Conservation (phyloP, 2,797 vertebrate genomes). For the Ctenopoma kingsleyae region DNA sequence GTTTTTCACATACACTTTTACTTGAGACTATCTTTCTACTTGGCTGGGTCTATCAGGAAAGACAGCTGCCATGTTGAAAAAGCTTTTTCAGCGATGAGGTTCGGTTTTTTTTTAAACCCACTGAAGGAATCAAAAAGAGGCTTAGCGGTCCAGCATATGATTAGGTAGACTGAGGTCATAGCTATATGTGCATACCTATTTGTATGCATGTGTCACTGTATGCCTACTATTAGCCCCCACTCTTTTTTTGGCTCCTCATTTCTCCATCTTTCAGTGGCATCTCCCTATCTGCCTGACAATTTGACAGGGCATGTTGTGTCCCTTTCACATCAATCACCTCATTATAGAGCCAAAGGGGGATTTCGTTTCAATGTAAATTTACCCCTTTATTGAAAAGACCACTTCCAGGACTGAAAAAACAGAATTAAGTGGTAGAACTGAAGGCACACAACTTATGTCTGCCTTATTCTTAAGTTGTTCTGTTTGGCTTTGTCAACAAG, state of each 20-base stretch:
- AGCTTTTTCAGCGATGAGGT: conserved; percentile 70
- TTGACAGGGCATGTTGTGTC: conserved; percentile 67
- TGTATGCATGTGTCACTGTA: conserved; percentile 33
- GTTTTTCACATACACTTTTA: conserved; percentile 42
- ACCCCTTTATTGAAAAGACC: conserved; percentile 34
- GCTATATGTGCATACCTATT: conserved; percentile 29
- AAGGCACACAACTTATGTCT: background rate
- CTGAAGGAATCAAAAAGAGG: conserved; percentile 53
- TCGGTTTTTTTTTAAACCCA: conserved; percentile 31
- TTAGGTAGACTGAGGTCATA: conserved; percentile 43
- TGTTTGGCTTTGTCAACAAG: conserved; percentile 25
- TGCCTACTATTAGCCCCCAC: conserved; percentile 24
- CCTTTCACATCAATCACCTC: conserved; percentile 56
- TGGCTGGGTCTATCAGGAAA: conserved; percentile 65
- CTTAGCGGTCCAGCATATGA: conserved; percentile 36
- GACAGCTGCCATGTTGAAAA: conserved; percentile 74
- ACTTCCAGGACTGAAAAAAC: conserved; percentile 24
- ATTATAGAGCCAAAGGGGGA: conserved; percentile 47
- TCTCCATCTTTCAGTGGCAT: conserved; percentile 55
- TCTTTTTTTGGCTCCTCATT: conserved; percentile 34
- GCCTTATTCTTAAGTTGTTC: conserved; percentile 11
- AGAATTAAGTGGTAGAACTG: conserved; percentile 21
- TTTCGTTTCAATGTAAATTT: conserved; percentile 52
- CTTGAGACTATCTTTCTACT: conserved; percentile 59
- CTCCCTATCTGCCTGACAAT: conserved; percentile 44